Percentiles rank a stretch among this genome's conserved stretches.
Conservation (phyloP, 1,140 invertebrate genomes). For the Pristionchus pacificus region DNA sequence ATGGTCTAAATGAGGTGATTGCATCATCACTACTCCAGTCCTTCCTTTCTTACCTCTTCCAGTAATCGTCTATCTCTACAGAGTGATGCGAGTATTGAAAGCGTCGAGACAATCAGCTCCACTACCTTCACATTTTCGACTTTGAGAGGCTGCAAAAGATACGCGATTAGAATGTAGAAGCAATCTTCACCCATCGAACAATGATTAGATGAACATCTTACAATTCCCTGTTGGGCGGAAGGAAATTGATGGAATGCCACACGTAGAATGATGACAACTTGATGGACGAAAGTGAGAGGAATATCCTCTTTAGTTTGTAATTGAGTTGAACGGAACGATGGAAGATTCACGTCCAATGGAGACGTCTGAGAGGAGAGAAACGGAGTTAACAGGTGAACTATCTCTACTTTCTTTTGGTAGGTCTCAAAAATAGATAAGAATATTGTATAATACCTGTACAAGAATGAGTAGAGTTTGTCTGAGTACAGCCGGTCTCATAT, state of each 20-base stretch:
- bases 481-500: neutral
- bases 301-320: neutral
- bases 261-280: neutral
- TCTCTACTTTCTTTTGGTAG: too few relatives aligned
- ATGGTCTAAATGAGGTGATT: too few relatives aligned
- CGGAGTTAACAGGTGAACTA: too few relatives aligned
- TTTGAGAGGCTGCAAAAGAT: neutral
- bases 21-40: too few relatives aligned
- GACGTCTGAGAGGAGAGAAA: too few relatives aligned
- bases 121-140: neutral
- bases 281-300: neutral
- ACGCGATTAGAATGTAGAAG: neutral
- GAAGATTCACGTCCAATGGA: neutral
- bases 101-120: neutral
- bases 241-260: neutral
- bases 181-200: neutral
- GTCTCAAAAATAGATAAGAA: neutral
- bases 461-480: neutral
- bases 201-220: neutral
- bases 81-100: neutral
- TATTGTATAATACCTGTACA: neutral
- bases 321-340: neutral
- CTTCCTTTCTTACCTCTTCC: neutral
- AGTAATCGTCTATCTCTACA: neutral
- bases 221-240: too few relatives aligned